Base-by-base conservation (phyloP, 2,888 invertebrate genomes). In the Dusona sp. region DNA sequence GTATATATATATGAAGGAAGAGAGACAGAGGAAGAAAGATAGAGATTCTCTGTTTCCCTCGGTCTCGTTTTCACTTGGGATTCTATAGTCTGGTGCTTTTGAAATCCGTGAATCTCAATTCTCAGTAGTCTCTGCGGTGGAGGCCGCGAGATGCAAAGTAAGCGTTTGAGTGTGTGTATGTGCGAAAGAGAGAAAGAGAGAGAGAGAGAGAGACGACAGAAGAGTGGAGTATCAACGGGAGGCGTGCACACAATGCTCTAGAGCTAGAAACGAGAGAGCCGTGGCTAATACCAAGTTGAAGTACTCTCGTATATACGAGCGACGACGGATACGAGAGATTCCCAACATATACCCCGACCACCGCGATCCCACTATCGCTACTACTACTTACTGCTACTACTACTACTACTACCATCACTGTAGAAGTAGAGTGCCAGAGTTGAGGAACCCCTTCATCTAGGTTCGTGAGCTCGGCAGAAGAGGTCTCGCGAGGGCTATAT, bases 41-140 rank as follows among this genome's bases (percentile, higher is more conserved):
- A 61, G 16, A 29, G 61, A 7, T 61, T 16, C 61, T 25, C 61
- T 61, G 61, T 61, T 61, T 29, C 61, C 67, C 48, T 48, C 48
- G 33, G 74, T 79, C n/a, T 57, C 79, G 25, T 73, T 73, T 74
- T 79, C 83, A 61, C 54, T 77, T 25, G 61, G 33, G 75, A 29
- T 73, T 57, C 57, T 61, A 33, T 57, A 42, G 68, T 48, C 54
- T 64, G 13, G 75, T 57, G 85, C 86, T 86, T 82, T 80, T 57
- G 78, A 74, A 87, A 87, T 89, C 85, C 77, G 84, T 86, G 88
- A 87, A 89, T 87, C 81, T 86, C 87, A 85, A 89, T 87, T 80
- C 70, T 83, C 25, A 78, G 75, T 48, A 57, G 70, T 79, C 57
- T 36, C 74, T 79, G 75, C 79, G 74, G 68, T 57, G 22, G 67